Evolutionary conservation across 2,888 invertebrate genomes (phyloP).

Genomic region (Eustalomyia histrio): DNA sequence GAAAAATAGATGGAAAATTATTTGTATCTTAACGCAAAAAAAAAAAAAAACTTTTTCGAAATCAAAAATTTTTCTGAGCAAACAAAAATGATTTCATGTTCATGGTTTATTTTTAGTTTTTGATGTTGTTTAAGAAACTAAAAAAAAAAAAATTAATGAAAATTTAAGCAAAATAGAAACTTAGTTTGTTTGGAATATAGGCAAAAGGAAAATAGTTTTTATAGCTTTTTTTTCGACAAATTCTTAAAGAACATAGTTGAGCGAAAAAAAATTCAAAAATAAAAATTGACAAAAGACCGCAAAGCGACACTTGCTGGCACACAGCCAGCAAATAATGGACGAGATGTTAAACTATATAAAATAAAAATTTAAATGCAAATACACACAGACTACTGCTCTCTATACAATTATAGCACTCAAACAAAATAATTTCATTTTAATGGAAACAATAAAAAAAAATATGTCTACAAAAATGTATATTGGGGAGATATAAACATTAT

Average conservation of each 20-base stretch:
- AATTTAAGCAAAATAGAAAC: slow-evolving; percentile 21
- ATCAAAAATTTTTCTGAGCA: slow-evolving; percentile 19
- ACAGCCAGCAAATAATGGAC: slow-evolving; percentile 58
- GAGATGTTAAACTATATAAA: slow-evolving; percentile 46
- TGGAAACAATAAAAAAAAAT: slow-evolving; percentile 2
- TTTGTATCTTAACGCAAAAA: background rate
- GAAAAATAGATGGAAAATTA: background rate
- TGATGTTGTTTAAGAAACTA: background rate
- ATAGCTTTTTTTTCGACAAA: slow-evolving; percentile 16
- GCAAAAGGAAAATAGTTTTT: slow-evolving; percentile 9
- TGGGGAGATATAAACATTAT: background rate
- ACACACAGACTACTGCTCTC: background rate
- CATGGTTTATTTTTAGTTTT: slow-evolving; percentile 59
- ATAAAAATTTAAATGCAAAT: slow-evolving; percentile 6
- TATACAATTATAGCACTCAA: no score
- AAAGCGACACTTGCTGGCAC: slow-evolving; percentile 66
- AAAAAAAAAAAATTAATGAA: slow-evolving; percentile 6
- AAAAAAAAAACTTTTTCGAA: slow-evolving; percentile 2
- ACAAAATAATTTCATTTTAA: no score
- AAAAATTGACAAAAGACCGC: slow-evolving; percentile 61
- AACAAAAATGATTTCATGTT: slow-evolving; percentile 60
- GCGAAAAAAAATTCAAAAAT: slow-evolving; percentile 11
- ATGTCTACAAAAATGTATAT: background rate
- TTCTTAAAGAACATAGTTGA: slow-evolving; percentile 8
- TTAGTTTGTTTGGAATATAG: slow-evolving; percentile 40